Evolutionary conservation across 92 coral and sea anemone genomes (phyloP), one percentile per base, ranked within the genome.

Genomic region (Bergia sp.): DNA sequence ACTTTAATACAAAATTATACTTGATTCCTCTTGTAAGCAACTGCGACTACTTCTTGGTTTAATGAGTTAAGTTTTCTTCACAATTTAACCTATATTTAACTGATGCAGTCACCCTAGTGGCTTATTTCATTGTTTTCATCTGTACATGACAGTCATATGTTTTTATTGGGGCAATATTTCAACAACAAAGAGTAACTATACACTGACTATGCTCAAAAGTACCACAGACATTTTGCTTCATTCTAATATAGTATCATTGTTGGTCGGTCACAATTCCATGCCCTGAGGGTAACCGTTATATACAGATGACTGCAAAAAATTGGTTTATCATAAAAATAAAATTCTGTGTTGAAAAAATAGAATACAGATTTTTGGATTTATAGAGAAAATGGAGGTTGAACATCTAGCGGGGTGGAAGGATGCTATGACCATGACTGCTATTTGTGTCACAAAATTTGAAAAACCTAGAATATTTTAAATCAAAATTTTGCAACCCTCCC

Each of bases 371-470:
- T n/a, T n/a, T n/a, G n/a, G n/a, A n/a, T 72, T 72, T 72, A 72
- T 72, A 72, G 76, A 72, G 76, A 72, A 72, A 72, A 72, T 72
- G 76, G 76, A 72, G 76, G 76, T 72, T 72, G 76, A 72, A 72
- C 76, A 72, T 72, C 37, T 72, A 72, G 76, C 76, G 37, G 37
- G 37, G 37, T 72, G 76, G 76, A 72, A n/a, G n/a, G n/a, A n/a
- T n/a, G n/a, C n/a, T n/a, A n/a, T n/a, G n/a, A n/a, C n/a, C n/a
- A n/a, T n/a, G 37, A 72, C 37, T 72, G 40, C 44, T 72, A 72
- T 72, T 72, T 72, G 40, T 72, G 43, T 16, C 76, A 72, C 76
- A 72, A 72, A 72, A 72, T 72, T 72, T 72, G 76, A 72, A 42
- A 72, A 72, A 39, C 76, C 76, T 29, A 72, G 76, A 72, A 72